Base-by-base conservation (phyloP, 2,888 invertebrate species). In the Bibio marci region DNA sequence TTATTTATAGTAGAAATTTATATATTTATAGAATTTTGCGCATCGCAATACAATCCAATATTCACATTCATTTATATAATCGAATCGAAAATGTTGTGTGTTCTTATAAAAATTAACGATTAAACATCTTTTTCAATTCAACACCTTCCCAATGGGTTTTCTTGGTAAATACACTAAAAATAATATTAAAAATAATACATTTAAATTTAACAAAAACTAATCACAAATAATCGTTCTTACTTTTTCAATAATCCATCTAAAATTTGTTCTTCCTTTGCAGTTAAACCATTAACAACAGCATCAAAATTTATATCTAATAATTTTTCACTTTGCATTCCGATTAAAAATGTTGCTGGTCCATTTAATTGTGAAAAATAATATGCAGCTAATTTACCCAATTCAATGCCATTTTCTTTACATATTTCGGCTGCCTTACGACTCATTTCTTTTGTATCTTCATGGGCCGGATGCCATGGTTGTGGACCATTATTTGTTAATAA, bases 401-500 rank as follows among this genome's bases (percentile, higher is more conserved):
- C 78, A 6, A 79, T 67, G 26, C 49, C 51, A 30, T 48, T 51
- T 54, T 79, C 78, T 63, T 73, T 71, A 57, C 82, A 83, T 51
- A 70, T 71, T 8, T 70, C 62, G 0, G 69, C 65, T 2, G 83
- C 82, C 48, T 69, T 56, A 33, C 53, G 56, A 54, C 80, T 79
- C 26, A 68, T 54, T 22, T 64, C 57, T 54, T 76, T 79, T 10
- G 74, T 64, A 35, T 74, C 65, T 15, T 73, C 64, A 18, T 64
- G 59, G 2, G 83, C 83, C 3, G 83, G 81, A 62, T 91, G 88
- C 90, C 90, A 91, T 1, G 59, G 50, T 44, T 71, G 79, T 1
- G 83, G 79, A 0, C 83, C 86, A 30, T 57, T 56, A 55, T 74
- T 79, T 7, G 81, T 76, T 26, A 92, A 64, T 17, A 92, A 65